A percentile compares a stretch with the other conserved stretches of the same genome.
Conservation (phyloP, 1,140 invertebrate genomes). For the Drosophila orena region DNA sequence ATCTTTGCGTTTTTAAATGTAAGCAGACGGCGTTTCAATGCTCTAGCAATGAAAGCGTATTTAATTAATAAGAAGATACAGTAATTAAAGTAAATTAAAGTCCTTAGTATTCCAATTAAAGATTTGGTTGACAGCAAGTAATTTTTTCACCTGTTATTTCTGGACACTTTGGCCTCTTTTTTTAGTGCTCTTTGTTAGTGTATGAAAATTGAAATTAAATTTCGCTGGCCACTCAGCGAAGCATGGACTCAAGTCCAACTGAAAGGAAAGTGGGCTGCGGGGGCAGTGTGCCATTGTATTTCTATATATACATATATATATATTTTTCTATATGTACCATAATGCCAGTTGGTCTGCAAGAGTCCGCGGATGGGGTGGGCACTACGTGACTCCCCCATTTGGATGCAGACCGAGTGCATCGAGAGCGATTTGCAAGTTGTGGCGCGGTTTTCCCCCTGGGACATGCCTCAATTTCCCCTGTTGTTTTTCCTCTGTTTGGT, state of each 20-base stretch:
- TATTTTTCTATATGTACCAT: conserved; percentile 1
- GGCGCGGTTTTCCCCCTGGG: conserved; percentile 34
- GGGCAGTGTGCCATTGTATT: conserved; percentile 41
- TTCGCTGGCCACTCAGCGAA: conserved; percentile 62
- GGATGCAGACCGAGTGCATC: conserved; percentile 23
- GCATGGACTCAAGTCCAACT: conserved; percentile 33
- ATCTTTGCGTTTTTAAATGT: neutral
- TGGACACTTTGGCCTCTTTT: neutral
- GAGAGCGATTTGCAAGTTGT: conserved; percentile 56
- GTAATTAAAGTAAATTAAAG: no score
- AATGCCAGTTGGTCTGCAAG: conserved; percentile 31
- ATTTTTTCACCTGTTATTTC: neutral
- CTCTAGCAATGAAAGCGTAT: neutral
- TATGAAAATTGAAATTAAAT: conserved; percentile 64
- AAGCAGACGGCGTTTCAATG: neutral
- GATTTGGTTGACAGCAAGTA: neutral
- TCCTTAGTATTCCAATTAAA: no score
- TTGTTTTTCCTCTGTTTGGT: conserved; percentile 23
- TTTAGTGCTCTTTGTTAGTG: conserved; percentile 9
- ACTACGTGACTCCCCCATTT: conserved; percentile 35
- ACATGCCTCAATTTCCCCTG: conserved; percentile 11
- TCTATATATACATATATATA: neutral
- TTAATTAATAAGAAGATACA: no score
- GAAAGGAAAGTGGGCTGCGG: conserved; percentile 37
- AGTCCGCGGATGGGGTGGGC: conserved; percentile 12